Evolutionary conservation across 2,113 vertebrate species (phyloP), one percentile per base, ranked within the genome.

Genomic region (Zosterops borbonicus): DNA sequence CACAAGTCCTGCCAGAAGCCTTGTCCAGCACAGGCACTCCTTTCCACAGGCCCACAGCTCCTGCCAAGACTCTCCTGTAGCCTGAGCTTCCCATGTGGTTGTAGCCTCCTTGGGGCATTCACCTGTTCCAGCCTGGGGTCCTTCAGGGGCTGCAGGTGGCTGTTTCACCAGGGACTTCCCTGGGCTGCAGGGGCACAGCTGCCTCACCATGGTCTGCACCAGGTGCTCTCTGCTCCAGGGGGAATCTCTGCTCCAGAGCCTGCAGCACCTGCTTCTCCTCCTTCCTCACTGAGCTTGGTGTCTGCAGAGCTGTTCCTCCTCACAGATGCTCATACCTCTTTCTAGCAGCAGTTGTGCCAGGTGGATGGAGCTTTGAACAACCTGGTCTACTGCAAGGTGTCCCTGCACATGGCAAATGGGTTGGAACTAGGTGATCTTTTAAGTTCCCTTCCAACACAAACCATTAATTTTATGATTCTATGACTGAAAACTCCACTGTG

Each of bases 11-110:
- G 37, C 60, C 44, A 27, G 35, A 33, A 86, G 11, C 41, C 25
- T 60, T 14, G 6, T 41, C 53, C 47, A 47, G n/a, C 16, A 4
- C 23, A 22, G 20, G 11, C 0, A 0, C 20, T 62, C 19, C n/a
- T 41, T 16, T 79, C 20, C 35, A 42, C 12, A n/a, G 41, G n/a
- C 11, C 29, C 41, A 49, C 2, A 18, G 58, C 6, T 63, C 41
- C 56, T 63, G 24, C 23, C 29, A 63, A 39, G 29, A 11, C n/a
- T 41, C 24, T 42, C 7, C 22, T 37, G 27, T 11, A 29, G 22
- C 2, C 0, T 6, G 25, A 12, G 9, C 23, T 74, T 74, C 42
- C 25, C 31, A 11, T 8, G 12, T 31, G 13, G 4, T 6, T 14
- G n/a, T 35, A 69, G 19, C 23, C 23, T 68, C 47, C 41, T 68